These are phyloP conservation scores for Podarcis muralis DNA, from an alignment of 2,113 vertebrate species.

Conservation along the genomic window DNA sequence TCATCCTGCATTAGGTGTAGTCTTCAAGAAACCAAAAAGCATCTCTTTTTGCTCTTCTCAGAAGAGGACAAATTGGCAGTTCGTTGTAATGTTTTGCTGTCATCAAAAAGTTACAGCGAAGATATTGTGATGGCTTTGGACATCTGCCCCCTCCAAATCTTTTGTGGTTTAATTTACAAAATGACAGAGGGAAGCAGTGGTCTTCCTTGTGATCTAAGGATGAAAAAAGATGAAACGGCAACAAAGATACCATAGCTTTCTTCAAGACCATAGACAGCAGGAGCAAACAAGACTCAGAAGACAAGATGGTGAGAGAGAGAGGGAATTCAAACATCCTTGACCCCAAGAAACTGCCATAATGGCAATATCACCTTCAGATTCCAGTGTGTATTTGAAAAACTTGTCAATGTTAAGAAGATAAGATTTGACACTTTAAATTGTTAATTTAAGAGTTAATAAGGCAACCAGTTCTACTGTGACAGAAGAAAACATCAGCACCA, in stretches of 20 bases:
- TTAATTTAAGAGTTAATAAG: too few relatives aligned
- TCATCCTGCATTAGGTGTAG: background rate
- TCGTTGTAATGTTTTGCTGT: background rate
- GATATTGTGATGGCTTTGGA: background rate
- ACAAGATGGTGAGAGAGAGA: background rate
- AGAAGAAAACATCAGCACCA: background rate
- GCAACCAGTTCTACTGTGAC: background rate
- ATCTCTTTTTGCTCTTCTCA: background rate
- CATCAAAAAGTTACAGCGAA: background rate
- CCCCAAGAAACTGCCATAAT: background rate
- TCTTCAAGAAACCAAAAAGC: background rate
- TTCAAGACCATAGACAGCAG: background rate
- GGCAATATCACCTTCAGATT: background rate
- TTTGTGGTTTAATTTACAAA: background rate
- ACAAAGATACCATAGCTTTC: background rate
- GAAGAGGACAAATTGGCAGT: background rate
- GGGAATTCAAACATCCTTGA: conserved; percentile 2
- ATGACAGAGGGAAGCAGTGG: background rate
- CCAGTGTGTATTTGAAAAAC: background rate
- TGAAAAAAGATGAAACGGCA: background rate
- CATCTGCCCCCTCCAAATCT: background rate
- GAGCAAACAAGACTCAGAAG: background rate
- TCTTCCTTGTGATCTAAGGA: background rate
- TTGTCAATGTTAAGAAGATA: background rate
- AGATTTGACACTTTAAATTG: background rate